Evolutionary conservation across 2,888 invertebrate genomes (phyloP).

Genomic region (Catonia carolina): DNA sequence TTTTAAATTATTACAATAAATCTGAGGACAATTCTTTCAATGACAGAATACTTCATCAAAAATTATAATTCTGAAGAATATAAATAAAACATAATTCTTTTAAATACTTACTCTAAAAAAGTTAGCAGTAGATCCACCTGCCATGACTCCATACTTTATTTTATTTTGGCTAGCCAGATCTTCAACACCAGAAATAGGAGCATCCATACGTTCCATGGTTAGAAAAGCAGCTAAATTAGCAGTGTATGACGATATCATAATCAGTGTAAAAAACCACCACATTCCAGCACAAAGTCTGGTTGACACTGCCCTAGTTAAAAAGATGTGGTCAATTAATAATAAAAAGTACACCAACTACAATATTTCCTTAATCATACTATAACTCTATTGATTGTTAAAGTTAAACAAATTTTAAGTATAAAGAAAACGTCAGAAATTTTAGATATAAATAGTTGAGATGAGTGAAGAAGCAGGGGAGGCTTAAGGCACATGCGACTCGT

Average conservation of each 20-base stretch:
- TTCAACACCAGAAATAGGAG: slow-evolving; percentile 83
- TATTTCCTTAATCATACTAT: too few relatives aligned
- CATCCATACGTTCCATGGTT: slow-evolving; percentile 82
- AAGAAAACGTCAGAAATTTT: slow-evolving; percentile 33
- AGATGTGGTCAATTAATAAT: too few relatives aligned
- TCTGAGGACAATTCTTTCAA: too few relatives aligned
- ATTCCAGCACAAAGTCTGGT: slow-evolving; percentile 81
- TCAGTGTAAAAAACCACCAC: slow-evolving; percentile 92
- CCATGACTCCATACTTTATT: slow-evolving; percentile 92
- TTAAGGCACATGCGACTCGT: too few relatives aligned
- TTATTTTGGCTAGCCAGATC: slow-evolving; percentile 90
- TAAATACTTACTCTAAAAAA: slow-evolving; percentile 70
- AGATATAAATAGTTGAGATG: too few relatives aligned
- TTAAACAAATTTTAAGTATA: slow-evolving; percentile 6
- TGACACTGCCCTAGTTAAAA: slow-evolving; percentile 69
- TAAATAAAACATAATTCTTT: too few relatives aligned
- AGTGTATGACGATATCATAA: slow-evolving; percentile 88
- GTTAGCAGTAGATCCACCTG: slow-evolving; percentile 78
- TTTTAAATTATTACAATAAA: too few relatives aligned
- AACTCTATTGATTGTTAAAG: slow-evolving; percentile 3
- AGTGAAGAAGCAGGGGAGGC: too few relatives aligned
- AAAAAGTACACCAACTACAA: too few relatives aligned
- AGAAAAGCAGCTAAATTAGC: slow-evolving; percentile 91
- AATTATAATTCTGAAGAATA: too few relatives aligned
- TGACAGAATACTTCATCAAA: too few relatives aligned